Conservation (phyloP, 1,140 invertebrate genomes). For the Zaprionus nigranus region DNA sequence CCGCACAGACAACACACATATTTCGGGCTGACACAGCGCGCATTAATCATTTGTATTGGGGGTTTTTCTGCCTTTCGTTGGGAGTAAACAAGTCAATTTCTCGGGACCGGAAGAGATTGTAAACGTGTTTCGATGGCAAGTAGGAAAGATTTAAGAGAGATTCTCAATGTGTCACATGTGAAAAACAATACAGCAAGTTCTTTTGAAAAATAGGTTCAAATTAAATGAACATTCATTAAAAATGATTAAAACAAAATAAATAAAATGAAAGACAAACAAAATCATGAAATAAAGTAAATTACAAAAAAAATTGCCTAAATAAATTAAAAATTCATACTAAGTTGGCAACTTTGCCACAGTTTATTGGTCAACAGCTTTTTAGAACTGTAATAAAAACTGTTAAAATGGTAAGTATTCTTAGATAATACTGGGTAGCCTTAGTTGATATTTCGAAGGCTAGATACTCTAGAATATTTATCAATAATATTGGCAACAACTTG, state of each 20-base stretch:
- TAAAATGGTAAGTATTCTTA: too few species aligned
- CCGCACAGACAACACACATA: slow-evolving; percentile 63
- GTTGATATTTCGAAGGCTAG: background rate
- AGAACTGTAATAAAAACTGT: too few species aligned
- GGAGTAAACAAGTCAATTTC: slow-evolving; percentile 73
- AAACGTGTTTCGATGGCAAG: slow-evolving; percentile 6
- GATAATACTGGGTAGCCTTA: too few species aligned
- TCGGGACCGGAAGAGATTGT: slow-evolving; percentile 26
- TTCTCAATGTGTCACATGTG: background rate
- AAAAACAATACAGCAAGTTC: slow-evolving; percentile 1
- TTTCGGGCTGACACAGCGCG: slow-evolving; percentile 71
- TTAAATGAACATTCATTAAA: background rate
- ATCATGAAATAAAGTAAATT: background rate
- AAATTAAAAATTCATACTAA: background rate
- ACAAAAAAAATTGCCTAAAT: background rate
- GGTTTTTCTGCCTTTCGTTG: slow-evolving; percentile 35
- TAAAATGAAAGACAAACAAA: background rate
- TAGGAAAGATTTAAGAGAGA: slow-evolving; percentile 32
- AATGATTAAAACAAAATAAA: background rate
- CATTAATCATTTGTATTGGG: slow-evolving; percentile 77
- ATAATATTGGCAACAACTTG: too few species aligned
- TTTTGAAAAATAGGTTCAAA: background rate
- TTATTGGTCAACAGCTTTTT: too few species aligned
- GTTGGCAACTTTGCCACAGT: too few species aligned
- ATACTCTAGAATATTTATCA: background rate